phyloP scores from a whole-genome alignment of 2,113 vertebrate species.

The Galbula dea region DNA sequence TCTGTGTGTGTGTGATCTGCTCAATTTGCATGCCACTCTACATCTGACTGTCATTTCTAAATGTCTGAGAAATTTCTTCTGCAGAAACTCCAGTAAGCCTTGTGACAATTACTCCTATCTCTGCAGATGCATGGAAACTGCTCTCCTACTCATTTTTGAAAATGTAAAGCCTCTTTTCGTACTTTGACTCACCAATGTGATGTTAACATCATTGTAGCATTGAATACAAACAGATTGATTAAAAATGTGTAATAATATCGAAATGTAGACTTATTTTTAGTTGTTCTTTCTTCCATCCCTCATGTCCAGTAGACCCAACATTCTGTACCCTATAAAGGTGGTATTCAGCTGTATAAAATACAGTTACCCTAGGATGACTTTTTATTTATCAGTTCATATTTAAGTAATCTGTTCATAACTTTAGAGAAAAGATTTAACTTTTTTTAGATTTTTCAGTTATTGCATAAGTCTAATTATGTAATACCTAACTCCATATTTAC shows the following conservation, averaged over 20 bases:
- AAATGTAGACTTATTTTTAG: not conserved
- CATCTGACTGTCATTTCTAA: too few relatives aligned
- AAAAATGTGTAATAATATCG: not conserved
- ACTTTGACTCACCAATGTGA: not conserved
- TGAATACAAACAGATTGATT: slow-evolving; percentile 18
- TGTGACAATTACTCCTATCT: too few relatives aligned
- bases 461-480: not conserved
- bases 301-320: rapidly evolving
- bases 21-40: too few relatives aligned
- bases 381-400: not conserved
- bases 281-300: not conserved
- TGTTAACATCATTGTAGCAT: not conserved
- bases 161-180: not conserved
- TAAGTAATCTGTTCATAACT: not conserved
- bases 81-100: too few relatives aligned
- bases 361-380: not conserved
- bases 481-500: not conserved
- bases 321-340: not conserved
- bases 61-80: too few relatives aligned
- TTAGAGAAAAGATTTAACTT: not conserved
- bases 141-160: slow-evolving; percentile 1
- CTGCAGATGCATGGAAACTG: too few relatives aligned
- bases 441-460: not conserved
- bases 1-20: too few relatives aligned
- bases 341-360: not conserved